Percentiles rank a stretch among this genome's conserved stretches.
Evolutionary conservation across 1,140 invertebrate genomes (phyloP).

Genomic region (Plodia interpunctella): DNA sequence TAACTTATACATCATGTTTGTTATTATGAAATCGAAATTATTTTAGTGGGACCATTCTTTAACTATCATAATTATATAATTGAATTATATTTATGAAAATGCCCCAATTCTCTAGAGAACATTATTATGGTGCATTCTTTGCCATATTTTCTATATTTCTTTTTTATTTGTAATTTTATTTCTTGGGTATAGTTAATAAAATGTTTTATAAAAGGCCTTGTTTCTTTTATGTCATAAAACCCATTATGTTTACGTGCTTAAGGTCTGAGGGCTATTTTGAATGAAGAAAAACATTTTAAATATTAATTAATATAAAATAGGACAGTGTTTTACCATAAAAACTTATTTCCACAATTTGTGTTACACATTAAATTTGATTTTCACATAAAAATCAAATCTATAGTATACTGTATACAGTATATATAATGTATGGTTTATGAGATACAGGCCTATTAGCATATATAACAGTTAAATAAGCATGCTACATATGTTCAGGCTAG

Average conservation of each 20-base stretch:
- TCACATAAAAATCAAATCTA: too few relatives aligned
- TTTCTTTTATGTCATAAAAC: neutral
- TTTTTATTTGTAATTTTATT: constrained; percentile 19
- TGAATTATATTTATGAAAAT: constrained; percentile 16
- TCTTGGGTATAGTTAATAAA: constrained; percentile 19
- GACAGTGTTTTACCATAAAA: too few relatives aligned
- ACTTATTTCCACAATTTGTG: too few relatives aligned
- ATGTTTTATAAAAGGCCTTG: constrained; percentile 7
- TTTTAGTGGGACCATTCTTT: constrained; percentile 24
- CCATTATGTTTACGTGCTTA: neutral
- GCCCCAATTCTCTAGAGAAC: constrained; percentile 25
- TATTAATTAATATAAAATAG: too few relatives aligned
- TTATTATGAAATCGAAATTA: constrained; percentile 23
- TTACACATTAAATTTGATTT: too few relatives aligned
- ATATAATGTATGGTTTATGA: too few relatives aligned
- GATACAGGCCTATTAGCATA: too few relatives aligned
- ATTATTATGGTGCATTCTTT: constrained; percentile 19
- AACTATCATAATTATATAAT: constrained; percentile 8
- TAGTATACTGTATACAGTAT: too few relatives aligned
- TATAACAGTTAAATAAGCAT: too few relatives aligned
- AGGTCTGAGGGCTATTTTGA: too few relatives aligned
- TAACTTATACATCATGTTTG: constrained; percentile 18
- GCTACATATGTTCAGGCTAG: too few relatives aligned
- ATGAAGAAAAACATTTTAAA: too few relatives aligned
- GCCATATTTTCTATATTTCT: constrained; percentile 27